Base-by-base conservation (phyloP, 2,797 vertebrate genomes). In the Pangasius macronema region DNA sequence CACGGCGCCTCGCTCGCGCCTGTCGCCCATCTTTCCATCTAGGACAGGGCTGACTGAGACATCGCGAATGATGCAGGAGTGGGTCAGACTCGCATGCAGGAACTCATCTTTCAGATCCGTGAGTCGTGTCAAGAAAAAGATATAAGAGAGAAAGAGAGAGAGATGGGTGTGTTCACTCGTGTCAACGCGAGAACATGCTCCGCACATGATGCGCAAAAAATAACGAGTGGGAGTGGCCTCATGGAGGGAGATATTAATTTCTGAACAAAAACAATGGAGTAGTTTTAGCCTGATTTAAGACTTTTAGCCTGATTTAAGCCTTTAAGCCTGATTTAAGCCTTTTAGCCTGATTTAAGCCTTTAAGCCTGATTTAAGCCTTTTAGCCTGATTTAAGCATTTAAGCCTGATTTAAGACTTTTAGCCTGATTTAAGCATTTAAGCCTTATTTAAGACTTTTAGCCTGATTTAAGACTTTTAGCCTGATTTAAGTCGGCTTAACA, bases 11-110 rank as follows among this genome's bases (percentile, higher is more conserved):
- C 86, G 91, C 55, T 94, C 95, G 84, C 88, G 88, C 87, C 85
- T 93, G 85, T 96, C 95, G 88, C 94, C 94, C 96, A 96, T 96
- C 65, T 90, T 91, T 55, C 46, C 83, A 55, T 72, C 83, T 76
- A 89, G 14, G 59, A 49, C 13, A 57, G 73, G 70, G 59, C 53
- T 55, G 68, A 53, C 13, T 24, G 57, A 51, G 51, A 51, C 90
- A 86, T 89, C 3, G 87, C 27, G 57, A 49, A 10, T 2, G 84
- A 72, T 20, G 77, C 85, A 82, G 77, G 79, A 83, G 84, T n/a
- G 33, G 51, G 77, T 81, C 84, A 85, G 65, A 68, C 55, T 82
- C 53, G 82, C 70, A 4, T 22, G 72, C 39, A 53, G 55, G 57
- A 27, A 20, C 2, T 75, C 70, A 84, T 82, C 42, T 51, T 30